phyloP scores from a whole-genome alignment of 2,888 invertebrate species.

The Drosophila nr. medialis region DNA sequence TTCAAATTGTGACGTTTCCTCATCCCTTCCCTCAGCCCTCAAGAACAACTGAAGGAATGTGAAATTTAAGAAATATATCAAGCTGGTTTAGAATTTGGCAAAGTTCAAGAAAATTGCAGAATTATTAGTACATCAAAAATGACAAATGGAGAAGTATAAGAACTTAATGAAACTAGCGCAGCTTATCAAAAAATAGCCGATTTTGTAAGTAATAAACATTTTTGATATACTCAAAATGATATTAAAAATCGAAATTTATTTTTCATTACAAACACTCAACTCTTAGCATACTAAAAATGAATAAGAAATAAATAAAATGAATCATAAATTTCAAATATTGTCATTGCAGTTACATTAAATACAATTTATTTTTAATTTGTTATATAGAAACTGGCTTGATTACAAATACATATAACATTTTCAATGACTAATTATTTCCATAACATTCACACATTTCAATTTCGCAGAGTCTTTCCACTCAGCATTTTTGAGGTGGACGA shows the following conservation, averaged over 20 bases:
- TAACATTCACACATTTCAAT: background rate
- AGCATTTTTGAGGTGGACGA: slow-evolving; percentile 95
- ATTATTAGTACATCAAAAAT: background rate
- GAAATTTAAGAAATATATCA: background rate
- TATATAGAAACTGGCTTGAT: no score
- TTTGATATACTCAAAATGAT: background rate
- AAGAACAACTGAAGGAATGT: background rate
- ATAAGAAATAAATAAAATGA: background rate
- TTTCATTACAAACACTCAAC: background rate
- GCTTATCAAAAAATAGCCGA: background rate
- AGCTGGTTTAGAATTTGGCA: background rate
- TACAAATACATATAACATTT: background rate
- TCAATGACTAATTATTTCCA: background rate
- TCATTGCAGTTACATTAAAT: background rate
- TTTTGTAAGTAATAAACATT: background rate
- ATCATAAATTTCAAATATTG: background rate
- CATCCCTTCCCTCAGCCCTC: background rate
- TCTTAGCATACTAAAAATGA: background rate
- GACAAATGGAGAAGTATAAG: background rate
- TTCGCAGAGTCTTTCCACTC: slow-evolving; percentile 91
- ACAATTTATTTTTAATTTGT: background rate
- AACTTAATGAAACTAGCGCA: background rate
- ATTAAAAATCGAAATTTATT: background rate
- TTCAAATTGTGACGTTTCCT: background rate
- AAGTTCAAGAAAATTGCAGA: background rate